phyloP scores from a whole-genome alignment of 2,113 vertebrate genomes.

The Clarias magur region DNA sequence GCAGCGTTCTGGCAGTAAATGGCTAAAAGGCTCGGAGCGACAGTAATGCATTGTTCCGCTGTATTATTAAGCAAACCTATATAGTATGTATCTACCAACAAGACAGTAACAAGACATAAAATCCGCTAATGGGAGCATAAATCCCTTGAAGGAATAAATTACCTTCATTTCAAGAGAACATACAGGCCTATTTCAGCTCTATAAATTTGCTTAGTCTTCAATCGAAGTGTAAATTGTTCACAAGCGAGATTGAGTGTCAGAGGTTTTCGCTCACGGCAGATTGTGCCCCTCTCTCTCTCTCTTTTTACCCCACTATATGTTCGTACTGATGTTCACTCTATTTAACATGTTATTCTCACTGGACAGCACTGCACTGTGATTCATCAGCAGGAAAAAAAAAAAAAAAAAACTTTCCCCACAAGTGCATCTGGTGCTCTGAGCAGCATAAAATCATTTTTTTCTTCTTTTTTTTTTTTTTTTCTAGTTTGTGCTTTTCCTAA shows the following conservation, averaged over 20 bases:
- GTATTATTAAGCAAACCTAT: constrained; percentile 6
- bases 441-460: background rate
- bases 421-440: background rate
- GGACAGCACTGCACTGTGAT: constrained; percentile 7
- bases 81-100: background rate
- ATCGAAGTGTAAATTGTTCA: constrained; percentile 21
- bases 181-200: background rate
- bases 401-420: background rate
- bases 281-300: background rate
- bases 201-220: constrained; percentile 26
- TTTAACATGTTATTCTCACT: constrained; percentile 23
- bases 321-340: constrained; percentile 29
- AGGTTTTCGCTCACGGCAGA: background rate
- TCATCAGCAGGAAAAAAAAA: constrained; percentile 32
- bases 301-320: background rate
- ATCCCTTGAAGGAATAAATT: constrained; percentile 24
- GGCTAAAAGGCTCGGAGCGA: background rate
- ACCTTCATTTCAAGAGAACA: constrained; percentile 19
- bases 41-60: background rate
- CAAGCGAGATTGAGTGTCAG: background rate
- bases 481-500: background rate
- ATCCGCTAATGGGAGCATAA: constrained; percentile 21
- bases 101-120: constrained; percentile 9
- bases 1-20: background rate
- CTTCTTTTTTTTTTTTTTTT: background rate